Evolutionary conservation across 2,113 vertebrate species (phyloP), one percentile per base, ranked within the genome.

Genomic region (Scalopus aquaticus): DNA sequence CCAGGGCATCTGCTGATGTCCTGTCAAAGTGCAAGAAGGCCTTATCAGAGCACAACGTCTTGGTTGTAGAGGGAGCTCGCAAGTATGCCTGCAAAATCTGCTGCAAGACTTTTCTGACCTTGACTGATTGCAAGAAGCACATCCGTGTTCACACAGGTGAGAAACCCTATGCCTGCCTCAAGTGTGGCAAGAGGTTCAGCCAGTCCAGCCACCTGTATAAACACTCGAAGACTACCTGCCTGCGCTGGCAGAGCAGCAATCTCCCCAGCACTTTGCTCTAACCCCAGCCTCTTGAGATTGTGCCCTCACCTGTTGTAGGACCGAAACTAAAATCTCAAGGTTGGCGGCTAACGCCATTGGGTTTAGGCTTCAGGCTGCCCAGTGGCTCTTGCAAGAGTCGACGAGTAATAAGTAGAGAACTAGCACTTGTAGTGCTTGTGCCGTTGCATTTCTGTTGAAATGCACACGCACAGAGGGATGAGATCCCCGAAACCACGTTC

Each of bases 21-120:
- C 98, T 99, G 67, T 99, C 99, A 2, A 99, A 99, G 95, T 99
- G 99, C 95, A 99, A 99, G 98, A 99, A 99, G 97, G 99, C 99
- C 3, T 99, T 99, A 93, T 99, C 99, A 0, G 99, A 99, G 98
- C 99, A 99, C 96, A 99, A 99, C 0, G 99, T 99, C 83, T 96
- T 99, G 98, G 99, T 99, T 65, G 99, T 99, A 2, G 99, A 99
- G 96, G 99, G 99, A 0, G 99, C 99, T 0, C 99, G 99, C 51
- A 99, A 99, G 95, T 99, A 99, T 0, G 99, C 99, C 16, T 99
- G 99, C 97, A 99, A 99, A 97, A 99, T 99, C 98, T 99, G 99
- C 98, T 99, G 99, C 96, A 99, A 99, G 98, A 99, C 99, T 15
- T 99, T 99, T 92, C 97, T 99, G 96, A 99, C 99, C 32, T 96